Evolutionary conservation across 2,113 vertebrate genomes (phyloP).

Genomic region (Euleptes europaea): DNA sequence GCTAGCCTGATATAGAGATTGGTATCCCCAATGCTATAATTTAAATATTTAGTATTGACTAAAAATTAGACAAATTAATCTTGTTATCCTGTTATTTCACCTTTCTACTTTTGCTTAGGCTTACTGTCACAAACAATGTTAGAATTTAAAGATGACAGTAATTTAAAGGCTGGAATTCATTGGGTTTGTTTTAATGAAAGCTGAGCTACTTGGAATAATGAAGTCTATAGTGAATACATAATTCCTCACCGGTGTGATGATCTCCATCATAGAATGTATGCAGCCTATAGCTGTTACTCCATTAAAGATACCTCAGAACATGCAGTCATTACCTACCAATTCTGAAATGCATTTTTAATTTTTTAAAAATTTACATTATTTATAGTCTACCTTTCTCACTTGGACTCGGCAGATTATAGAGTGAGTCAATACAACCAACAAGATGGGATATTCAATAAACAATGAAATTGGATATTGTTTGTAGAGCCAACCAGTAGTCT

Average conservation of each 20-base stretch:
- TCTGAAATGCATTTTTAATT: too few species aligned
- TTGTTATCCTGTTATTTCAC: constrained; percentile 2
- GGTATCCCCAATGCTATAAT: neutral
- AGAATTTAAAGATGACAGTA: neutral
- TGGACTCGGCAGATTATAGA: too few species aligned
- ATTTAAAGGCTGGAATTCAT: neutral
- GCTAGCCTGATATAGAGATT: neutral
- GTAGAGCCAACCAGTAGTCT: too few species aligned
- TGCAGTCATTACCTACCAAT: neutral
- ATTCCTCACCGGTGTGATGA: neutral
- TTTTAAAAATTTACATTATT: too few species aligned
- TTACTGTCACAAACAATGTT: neutral
- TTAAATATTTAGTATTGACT: neutral
- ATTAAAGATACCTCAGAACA: constrained; percentile 9
- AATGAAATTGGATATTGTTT: too few species aligned
- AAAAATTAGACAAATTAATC: neutral
- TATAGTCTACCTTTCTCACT: too few species aligned
- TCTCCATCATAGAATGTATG: neutral
- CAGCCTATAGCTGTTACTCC: neutral
- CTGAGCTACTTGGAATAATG: neutral
- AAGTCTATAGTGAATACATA: neutral
- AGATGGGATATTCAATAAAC: too few species aligned
- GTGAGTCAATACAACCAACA: too few species aligned
- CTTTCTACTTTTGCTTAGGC: neutral
- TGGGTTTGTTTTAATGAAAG: neutral